phyloP scores from a whole-genome alignment of 2,113 vertebrate genomes.

The Alethe diademata region DNA sequence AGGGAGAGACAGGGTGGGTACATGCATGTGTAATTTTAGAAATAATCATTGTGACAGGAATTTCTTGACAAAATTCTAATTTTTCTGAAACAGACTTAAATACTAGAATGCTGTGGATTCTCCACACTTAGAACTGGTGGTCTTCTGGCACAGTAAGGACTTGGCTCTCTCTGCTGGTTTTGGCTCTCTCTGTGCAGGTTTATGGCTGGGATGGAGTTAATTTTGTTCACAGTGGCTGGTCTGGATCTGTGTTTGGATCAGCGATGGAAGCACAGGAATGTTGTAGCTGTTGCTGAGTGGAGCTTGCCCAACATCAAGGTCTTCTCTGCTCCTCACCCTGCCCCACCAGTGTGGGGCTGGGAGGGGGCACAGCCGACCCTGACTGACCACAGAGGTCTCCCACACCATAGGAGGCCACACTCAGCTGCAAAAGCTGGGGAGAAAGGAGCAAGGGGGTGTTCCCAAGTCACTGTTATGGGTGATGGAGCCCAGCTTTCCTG shows the following conservation, averaged over 20 bases:
- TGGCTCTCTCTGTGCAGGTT: background rate
- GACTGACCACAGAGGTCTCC: background rate
- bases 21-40: fast-evolving
- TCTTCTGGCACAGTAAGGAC: background rate
- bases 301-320: background rate
- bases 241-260: background rate
- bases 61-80: background rate
- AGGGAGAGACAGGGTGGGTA: background rate
- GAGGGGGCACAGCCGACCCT: fast-evolving
- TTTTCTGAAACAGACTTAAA: background rate
- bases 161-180: background rate
- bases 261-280: background rate
- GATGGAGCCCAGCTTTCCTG: background rate
- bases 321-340: background rate
- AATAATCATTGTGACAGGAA: background rate
- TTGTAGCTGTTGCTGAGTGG: background rate
- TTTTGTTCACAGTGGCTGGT: background rate
- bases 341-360: no score
- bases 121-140: background rate
- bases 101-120: background rate
- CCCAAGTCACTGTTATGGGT: fast-evolving
- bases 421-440: background rate
- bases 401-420: fast-evolving
- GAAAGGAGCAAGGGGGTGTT: background rate
- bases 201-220: background rate